A percentile compares a stretch with the other conserved stretches of the same genome.
These are phyloP conservation scores for Caenorhabditis brenneri DNA, from an alignment of 1,140 invertebrate species.

Conservation along the genomic window DNA sequence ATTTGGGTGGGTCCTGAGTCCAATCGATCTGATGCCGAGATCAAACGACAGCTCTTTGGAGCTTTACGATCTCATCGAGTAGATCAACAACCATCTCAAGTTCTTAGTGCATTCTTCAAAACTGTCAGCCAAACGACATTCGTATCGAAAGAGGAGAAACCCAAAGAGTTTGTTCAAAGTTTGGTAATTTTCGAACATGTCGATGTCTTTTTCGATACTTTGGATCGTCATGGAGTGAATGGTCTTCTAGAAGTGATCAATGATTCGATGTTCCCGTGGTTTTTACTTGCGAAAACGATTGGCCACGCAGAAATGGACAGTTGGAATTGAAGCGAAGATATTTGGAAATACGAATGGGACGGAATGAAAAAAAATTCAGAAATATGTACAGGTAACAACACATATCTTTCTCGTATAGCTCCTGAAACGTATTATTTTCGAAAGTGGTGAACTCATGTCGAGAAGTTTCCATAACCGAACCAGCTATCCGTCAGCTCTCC, in stretches of 20 bases:
- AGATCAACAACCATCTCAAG: not conserved
- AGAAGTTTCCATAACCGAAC: not conserved
- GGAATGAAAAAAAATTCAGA: not conserved
- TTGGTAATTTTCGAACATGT: conserved; percentile 4
- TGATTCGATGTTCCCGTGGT: not conserved
- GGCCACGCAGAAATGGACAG: no score
- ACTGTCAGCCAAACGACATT: not conserved
- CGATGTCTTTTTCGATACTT: conserved; percentile 1
- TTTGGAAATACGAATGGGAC: not conserved
- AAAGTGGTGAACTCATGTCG: not conserved
- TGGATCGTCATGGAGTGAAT: not conserved
- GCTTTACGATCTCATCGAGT: conserved; percentile 6
- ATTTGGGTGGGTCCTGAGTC: conserved; percentile 1
- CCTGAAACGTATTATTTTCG: no score
- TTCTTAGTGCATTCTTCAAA: not conserved
- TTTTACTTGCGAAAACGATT: conserved; percentile 13
- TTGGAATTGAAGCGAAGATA: not conserved
- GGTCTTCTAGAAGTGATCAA: not conserved
- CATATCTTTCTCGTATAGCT: no score
- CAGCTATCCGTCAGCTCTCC: not conserved
- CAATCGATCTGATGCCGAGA: not conserved
- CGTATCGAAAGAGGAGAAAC: not conserved
- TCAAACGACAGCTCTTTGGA: not conserved
- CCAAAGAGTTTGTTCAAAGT: not conserved
- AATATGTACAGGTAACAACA: conserved; percentile 26